Base-by-base conservation (phyloP, 2,797 vertebrate genomes). In the Xerus rutilus region DNA sequence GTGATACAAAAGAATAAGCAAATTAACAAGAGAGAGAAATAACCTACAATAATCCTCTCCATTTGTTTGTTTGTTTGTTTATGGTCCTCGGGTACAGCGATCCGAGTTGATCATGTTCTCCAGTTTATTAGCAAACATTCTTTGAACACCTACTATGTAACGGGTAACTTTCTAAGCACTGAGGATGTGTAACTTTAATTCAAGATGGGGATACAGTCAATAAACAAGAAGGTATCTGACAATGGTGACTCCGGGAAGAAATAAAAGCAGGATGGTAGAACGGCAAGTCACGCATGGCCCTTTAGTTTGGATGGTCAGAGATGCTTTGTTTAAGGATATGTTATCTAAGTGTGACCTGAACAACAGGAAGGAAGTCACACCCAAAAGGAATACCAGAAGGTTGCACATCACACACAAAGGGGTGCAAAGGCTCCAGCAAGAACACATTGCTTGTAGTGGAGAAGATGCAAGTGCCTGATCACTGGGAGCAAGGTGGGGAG, bases 11-110 rank as follows among this genome's bases (percentile, higher is more conserved):
- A 74, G 21, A 88, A 82, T 13, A 83, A 84, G 85, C 13, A 79
- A 86, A 82, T 74, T 89, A 90, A 79, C n/a, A 89, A 89, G 35
- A 15, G 57, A 15, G 57, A 65, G 52, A 90, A 90, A 83, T 25
- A 70, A 81, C 64, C 59, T 76, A n/a, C 14, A 70, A 64, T 67
- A 84, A 84, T 5, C n/a, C 1, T 52, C 67, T 77, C 10, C 35
- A 65, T 76, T 94, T 74, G 54, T 57, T 57, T 57, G 18, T 57
- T 17, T 54, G 5, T 54, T 54, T 52, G 3, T 52, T 52, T 52
- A 15, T 73, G 49, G 70, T 64, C 23, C 64, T 78, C 72, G n/a
- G 57, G 12, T 45, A 23, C 69, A 72, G 67, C 92, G 35, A 67
- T 76, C 39, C 76, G 52, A 59, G 32, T 76, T 79, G 74, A 93